These are phyloP conservation scores for Cyaniris semiargus DNA, from an alignment of 2,888 invertebrate species.

Conservation along the genomic window DNA sequence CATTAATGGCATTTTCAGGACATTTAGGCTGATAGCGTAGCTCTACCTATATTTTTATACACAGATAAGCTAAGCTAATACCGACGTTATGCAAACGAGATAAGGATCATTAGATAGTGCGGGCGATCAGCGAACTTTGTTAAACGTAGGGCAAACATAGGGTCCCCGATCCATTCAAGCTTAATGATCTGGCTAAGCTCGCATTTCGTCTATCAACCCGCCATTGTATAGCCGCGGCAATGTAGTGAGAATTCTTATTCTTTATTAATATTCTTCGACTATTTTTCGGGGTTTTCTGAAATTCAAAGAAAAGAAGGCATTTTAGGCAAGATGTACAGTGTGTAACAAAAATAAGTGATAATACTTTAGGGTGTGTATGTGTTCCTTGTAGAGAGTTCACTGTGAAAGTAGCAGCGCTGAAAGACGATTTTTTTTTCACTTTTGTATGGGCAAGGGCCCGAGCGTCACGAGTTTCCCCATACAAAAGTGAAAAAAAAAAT, in stretches of 20 bases:
- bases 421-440: no score
- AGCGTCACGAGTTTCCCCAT: no score
- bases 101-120: conserved; percentile 46
- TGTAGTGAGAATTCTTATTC: conserved; percentile 41
- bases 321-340: no score
- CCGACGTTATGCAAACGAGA: conserved; percentile 50
- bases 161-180: conserved; percentile 59
- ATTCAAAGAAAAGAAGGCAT: not conserved
- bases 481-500: no score
- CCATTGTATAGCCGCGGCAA: conserved; percentile 37
- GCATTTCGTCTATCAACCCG: conserved; percentile 56
- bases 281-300: conserved; percentile 23
- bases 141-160: conserved; percentile 64
- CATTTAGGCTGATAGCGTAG: not conserved
- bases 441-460: no score
- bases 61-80: conserved; percentile 45
- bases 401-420: no score
- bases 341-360: no score
- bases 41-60: conserved; percentile 17
- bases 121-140: conserved; percentile 55
- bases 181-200: conserved; percentile 61
- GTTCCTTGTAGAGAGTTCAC: no score
- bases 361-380: no score
- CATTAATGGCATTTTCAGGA: not conserved
- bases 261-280: conserved; percentile 37